These are phyloP conservation scores for Burhinus oedicnemus DNA, from an alignment of 2,113 vertebrate genomes.

Conservation along the genomic window DNA sequence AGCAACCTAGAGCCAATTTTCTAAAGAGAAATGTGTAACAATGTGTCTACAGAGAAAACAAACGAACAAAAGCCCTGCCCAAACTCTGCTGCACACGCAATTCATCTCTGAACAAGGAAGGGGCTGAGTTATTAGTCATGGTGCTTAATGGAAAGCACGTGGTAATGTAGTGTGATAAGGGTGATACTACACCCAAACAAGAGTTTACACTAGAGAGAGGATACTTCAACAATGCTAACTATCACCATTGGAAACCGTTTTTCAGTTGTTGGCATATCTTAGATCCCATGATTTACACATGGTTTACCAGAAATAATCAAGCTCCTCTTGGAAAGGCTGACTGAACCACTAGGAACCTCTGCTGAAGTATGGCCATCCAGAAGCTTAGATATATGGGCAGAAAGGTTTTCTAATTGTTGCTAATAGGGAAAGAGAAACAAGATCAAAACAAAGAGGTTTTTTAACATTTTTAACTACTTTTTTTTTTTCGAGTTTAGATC, in stretches of 20 bases:
- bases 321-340: too few species aligned
- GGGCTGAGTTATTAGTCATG: background rate
- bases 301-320: background rate
- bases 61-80: background rate
- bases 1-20: background rate
- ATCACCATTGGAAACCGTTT: background rate
- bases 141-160: background rate
- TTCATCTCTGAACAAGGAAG: background rate
- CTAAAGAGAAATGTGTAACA: background rate
- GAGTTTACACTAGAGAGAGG: background rate
- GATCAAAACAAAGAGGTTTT: too few species aligned
- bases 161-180: background rate
- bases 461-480: too few species aligned
- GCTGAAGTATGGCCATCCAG: too few species aligned
- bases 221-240: background rate
- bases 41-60: rapidly evolving
- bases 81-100: background rate
- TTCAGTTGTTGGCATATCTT: background rate
- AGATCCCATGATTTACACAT: background rate
- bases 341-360: too few species aligned
- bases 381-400: too few species aligned
- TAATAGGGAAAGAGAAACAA: too few species aligned
- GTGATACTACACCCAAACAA: background rate
- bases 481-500: too few species aligned
- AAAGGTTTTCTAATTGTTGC: too few species aligned